phyloP scores from a whole-genome alignment of 2,113 vertebrate genomes.

The Pteruthius melanotis region DNA sequence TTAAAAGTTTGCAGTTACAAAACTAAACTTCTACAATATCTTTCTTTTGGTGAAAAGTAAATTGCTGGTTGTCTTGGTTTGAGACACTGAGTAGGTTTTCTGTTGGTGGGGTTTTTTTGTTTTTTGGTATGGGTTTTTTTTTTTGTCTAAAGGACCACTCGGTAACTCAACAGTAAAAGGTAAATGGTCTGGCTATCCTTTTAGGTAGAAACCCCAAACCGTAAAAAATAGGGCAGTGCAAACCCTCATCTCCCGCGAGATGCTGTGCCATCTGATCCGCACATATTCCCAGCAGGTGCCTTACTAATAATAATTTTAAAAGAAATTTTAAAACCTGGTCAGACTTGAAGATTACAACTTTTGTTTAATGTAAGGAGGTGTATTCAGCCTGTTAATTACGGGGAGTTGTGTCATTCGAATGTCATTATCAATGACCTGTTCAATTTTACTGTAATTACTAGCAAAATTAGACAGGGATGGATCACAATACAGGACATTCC shows the following conservation, averaged over 20 bases:
- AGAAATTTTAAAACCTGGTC: neutral
- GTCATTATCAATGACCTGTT: conserved; percentile 70
- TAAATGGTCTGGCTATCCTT: neutral
- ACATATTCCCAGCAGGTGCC: neutral
- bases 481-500: conserved; percentile 63
- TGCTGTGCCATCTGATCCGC: neutral
- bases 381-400: conserved; percentile 68
- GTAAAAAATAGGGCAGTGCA: neutral
- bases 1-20: neutral
- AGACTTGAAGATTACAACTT: conserved; percentile 68
- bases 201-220: neutral
- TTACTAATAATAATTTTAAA: neutral
- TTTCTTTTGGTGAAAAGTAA: neutral
- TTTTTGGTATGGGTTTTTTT: neutral
- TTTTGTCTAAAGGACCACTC: neutral
- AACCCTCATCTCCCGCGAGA: neutral
- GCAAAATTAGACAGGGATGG: conserved; percentile 64
- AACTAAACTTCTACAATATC: neutral
- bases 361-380: conserved; percentile 57
- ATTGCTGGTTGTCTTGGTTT: neutral
- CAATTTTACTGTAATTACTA: conserved; percentile 71
- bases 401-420: conserved; percentile 59
- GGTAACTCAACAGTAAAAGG: neutral
- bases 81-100: neutral
- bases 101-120: neutral